Conservation (phyloP, 23 tunicate genomes). For the Halocynthia aurantium region DNA sequence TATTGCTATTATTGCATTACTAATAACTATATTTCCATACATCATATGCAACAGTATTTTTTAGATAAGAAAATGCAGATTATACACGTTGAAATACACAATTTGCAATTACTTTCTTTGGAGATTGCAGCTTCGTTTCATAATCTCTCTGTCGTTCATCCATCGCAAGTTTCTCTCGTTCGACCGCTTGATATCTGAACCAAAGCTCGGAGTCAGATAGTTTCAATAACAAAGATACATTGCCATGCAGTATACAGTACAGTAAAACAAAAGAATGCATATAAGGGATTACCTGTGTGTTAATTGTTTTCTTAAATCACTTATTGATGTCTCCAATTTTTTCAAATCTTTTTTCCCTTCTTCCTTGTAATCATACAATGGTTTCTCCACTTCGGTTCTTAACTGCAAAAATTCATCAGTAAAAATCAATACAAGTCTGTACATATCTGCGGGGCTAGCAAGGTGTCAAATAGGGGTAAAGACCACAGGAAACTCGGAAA, state of each 20-base stretch:
- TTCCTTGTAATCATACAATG: constrained; percentile 59
- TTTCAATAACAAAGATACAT: no score
- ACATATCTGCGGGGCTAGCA: constrained; percentile 1
- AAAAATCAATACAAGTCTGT: background rate
- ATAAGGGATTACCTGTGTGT: constrained; percentile 32
- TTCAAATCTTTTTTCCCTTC: constrained; percentile 70
- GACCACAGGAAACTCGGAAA: no score
- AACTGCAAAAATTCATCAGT: constrained; percentile 22
- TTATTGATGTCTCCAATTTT: constrained; percentile 45
- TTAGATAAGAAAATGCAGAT: background rate
- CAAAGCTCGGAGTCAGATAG: background rate
- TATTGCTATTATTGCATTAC: no score
- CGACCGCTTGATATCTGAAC: constrained; percentile 70
- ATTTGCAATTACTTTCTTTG: constrained; percentile 53
- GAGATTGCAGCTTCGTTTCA: constrained; percentile 59
- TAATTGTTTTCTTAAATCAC: constrained; percentile 70
- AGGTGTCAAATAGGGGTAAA: no score
- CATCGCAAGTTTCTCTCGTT: constrained; percentile 52
- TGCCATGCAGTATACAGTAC: no score
- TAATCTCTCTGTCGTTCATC: constrained; percentile 57
- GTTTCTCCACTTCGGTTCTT: constrained; percentile 55
- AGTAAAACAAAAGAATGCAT: no score
- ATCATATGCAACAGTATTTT: no score
- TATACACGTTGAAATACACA: background rate
- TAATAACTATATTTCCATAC: no score